Evolutionary conservation across 1,140 invertebrate genomes (phyloP), one percentile per base, ranked within the genome.

Genomic region (Metopolophium dirhodum): DNA sequence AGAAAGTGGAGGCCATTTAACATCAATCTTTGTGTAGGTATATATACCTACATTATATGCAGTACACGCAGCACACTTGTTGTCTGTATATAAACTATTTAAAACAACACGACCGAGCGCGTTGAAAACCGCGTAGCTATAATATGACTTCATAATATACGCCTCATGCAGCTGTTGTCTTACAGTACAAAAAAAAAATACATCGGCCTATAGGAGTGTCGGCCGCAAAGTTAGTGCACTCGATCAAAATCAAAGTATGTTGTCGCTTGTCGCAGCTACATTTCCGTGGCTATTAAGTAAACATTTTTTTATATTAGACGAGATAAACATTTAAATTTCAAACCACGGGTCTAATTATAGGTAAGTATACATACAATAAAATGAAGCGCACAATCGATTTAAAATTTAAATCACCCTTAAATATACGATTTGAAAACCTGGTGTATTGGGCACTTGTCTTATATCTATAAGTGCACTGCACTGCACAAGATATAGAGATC

Each of bases 21-120:
- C 77, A 93, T 68, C 41, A 86, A 54, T 86, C 82, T 14, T 41
- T 35, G 30, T 35, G n/a, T 4, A 9, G 30, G 14, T 51, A 49
- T 51, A 61, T n/a, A 51, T 14, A 35, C 37, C 18, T 26, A 85
- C 22, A 41, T n/a, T 20, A 26, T 37, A 47, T 61, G 30, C 11
- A 7, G 30, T 77, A 77, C 61, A 4, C 30, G 61, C 45, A n/a
- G 8, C 82, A 93, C n/a, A 51, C 35, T 37, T 26, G 30, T 49
- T 83, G n/a, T 85, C 47, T 91, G 45, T 26, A 22, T 41, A 77
- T 77, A 77, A 77, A 91, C 35, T 22, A 30, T 77, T 68, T 35
- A 68, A 77, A 47, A 47, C 90, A 23, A 91, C 90, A 77, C 90
- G 61, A 91, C 30, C 90, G 35, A 91, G 7, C n/a, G 61, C 45